Conservation (phyloP, 2,797 vertebrate genomes). For the Pangasius mekongensis region DNA sequence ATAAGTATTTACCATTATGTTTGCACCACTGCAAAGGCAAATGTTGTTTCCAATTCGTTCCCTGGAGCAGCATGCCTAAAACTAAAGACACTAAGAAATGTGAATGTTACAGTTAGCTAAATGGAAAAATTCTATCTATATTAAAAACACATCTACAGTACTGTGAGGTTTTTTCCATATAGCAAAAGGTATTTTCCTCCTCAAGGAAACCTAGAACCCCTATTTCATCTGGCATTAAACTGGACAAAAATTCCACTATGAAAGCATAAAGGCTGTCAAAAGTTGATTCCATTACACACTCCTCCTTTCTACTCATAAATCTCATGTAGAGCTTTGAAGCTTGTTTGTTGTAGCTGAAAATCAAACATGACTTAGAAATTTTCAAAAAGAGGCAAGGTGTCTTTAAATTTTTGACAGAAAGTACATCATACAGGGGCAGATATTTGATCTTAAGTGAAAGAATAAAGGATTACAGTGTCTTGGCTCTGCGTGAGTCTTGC, state of each 20-base stretch:
- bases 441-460: neutral
- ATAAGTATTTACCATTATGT: neutral
- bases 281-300: neutral
- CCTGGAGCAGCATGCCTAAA: neutral
- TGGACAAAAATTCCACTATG: neutral
- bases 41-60: neutral
- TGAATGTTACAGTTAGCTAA: neutral
- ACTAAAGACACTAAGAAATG: neutral
- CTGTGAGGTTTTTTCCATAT: neutral
- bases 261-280: neutral
- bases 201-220: neutral
- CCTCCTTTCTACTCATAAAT: neutral
- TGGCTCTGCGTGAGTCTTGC: slow-evolving; percentile 5
- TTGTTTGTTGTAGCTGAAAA: neutral
- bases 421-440: neutral
- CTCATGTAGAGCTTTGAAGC: neutral
- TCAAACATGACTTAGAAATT: neutral
- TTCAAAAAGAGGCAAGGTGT: neutral
- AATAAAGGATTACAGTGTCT: neutral
- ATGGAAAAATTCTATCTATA: neutral
- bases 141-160: neutral
- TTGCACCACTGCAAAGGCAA: neutral
- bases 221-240: neutral
- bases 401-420: neutral
- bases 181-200: neutral